A percentile compares a stretch with the other conserved stretches of the same genome.
Conservation (phyloP, 2,797 vertebrate genomes). For the Leptodactylus fallax region DNA sequence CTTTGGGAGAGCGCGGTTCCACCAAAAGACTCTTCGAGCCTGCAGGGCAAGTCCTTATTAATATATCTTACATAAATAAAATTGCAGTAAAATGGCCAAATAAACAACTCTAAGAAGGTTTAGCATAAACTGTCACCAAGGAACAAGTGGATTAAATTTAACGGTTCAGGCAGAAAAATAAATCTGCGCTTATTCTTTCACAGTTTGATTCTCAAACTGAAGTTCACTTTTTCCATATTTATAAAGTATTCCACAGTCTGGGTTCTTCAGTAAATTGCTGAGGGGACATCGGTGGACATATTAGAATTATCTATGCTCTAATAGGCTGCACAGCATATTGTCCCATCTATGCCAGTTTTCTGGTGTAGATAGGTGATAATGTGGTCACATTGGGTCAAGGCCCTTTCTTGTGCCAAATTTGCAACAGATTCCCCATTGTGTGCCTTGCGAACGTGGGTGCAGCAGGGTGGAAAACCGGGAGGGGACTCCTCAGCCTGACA, state of each 20-base stretch:
- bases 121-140: constrained; percentile 48
- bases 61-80: constrained; percentile 25
- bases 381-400: too few relatives aligned
- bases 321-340: neutral
- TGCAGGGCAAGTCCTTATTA: constrained; percentile 12
- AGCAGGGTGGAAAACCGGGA: too few relatives aligned
- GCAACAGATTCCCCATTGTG: too few relatives aligned
- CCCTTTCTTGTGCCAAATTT: too few relatives aligned
- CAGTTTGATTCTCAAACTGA: constrained; percentile 36
- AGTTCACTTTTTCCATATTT: constrained; percentile 12
- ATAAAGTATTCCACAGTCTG: constrained; percentile 3
- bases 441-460: too few relatives aligned
- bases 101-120: constrained; percentile 42
- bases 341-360: too few relatives aligned
- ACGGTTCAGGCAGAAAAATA: constrained; percentile 48
- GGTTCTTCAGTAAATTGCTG: neutral
- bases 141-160: constrained; percentile 49
- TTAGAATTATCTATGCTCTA: neutral
- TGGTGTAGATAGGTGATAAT: too few relatives aligned
- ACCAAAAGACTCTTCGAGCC: constrained; percentile 12
- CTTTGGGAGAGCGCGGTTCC: neutral
- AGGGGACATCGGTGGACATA: neutral
- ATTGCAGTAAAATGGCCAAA: constrained; percentile 39
- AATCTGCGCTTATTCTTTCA: constrained; percentile 43
- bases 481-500: too few relatives aligned